Percentiles rank a stretch among this genome's conserved stretches.
Evolutionary conservation across 2,797 vertebrate species (phyloP).

Genomic region (Prunella strophiata): DNA sequence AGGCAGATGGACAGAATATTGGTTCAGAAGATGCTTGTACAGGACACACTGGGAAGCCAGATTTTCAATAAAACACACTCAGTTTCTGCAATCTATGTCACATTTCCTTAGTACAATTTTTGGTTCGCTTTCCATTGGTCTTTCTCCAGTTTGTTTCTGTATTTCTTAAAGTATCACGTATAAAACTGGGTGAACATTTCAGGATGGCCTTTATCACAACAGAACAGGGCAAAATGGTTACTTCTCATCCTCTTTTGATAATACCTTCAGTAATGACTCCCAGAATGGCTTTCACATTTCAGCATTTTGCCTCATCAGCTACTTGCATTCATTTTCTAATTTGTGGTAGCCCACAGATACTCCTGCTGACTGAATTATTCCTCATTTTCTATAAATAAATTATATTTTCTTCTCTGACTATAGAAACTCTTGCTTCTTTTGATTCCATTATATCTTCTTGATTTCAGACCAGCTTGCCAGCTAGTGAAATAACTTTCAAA

Average conservation of each 20-base stretch:
- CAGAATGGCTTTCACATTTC: not conserved
- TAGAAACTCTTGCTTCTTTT: not conserved
- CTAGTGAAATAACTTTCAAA: not conserved
- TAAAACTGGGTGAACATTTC: not conserved
- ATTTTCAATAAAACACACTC: not conserved
- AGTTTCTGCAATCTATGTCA: not conserved
- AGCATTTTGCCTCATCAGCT: not conserved
- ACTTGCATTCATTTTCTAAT: not conserved
- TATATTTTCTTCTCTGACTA: not conserved
- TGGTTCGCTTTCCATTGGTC: not conserved
- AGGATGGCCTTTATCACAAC: not conserved
- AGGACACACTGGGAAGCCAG: not conserved
- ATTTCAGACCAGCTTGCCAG: constrained; percentile 1
- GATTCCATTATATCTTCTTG: not conserved
- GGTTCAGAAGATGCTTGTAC: not conserved
- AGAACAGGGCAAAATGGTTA: not conserved
- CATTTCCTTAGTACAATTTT: not conserved
- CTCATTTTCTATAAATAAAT: not conserved
- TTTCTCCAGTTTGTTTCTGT: not conserved
- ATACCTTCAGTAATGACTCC: not conserved
- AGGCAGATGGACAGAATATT: not conserved
- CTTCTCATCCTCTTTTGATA: not conserved
- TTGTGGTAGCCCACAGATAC: not conserved
- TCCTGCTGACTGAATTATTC: not conserved
- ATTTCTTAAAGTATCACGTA: not conserved